Conservation (phyloP, 2,888 invertebrate species). For the Papilio gigon region DNA sequence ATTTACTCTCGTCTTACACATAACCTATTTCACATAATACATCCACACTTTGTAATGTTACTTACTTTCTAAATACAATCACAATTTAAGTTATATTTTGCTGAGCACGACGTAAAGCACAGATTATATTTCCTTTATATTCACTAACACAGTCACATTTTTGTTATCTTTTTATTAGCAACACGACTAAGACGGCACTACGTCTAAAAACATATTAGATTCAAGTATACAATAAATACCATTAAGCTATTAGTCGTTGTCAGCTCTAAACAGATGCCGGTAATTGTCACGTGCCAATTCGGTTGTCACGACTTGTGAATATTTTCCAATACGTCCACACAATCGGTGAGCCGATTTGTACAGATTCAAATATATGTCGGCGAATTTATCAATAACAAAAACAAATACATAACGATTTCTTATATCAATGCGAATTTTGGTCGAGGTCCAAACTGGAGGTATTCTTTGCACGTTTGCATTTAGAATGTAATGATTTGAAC, state of each 20-base stretch:
- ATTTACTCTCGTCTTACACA: too few relatives aligned
- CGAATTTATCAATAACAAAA: slow-evolving; percentile 1
- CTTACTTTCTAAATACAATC: background rate
- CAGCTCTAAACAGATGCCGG: slow-evolving; percentile 35
- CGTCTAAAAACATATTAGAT: slow-evolving; percentile 9
- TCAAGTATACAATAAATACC: slow-evolving; percentile 12
- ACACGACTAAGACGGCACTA: background rate
- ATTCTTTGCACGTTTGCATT: too few relatives aligned
- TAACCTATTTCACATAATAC: too few relatives aligned
- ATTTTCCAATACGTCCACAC: slow-evolving; percentile 57
- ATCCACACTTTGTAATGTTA: too few relatives aligned
- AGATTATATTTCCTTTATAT: background rate
- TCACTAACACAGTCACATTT: background rate
- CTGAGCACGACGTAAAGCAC: background rate
- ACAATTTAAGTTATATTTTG: background rate
- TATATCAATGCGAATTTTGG: background rate
- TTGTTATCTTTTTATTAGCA: slow-evolving; percentile 3
- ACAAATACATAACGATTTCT: background rate
- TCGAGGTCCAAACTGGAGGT: too few relatives aligned
- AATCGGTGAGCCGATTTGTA: slow-evolving; percentile 28
- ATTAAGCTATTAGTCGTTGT: slow-evolving; percentile 28
- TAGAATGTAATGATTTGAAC: too few relatives aligned
- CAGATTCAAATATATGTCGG: slow-evolving; percentile 3
- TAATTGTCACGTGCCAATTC: slow-evolving; percentile 64
- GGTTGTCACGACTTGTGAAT: slow-evolving; percentile 65